Evolutionary conservation across 2,113 vertebrate genomes (phyloP), one percentile per base, ranked within the genome.

Genomic region (Sturnus vulgaris): DNA sequence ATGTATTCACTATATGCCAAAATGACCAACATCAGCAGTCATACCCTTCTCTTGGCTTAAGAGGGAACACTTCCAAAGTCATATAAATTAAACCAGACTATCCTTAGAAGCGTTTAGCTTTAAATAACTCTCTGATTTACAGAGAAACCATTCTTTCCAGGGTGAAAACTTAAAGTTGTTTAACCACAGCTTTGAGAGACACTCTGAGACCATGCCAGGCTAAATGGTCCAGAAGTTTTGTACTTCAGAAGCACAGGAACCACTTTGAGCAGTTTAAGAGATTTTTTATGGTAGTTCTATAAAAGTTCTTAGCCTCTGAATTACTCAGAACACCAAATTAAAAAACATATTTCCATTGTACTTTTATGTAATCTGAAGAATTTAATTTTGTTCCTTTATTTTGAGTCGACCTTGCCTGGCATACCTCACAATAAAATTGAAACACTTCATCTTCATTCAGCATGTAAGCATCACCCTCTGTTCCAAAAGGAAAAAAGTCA

Each of bases 131-230:
- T 35, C 49, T 83, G 59, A 56, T 50, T 81, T 69, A 47, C 11
- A 64, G 60, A 47, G 27, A 78, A 88, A 39, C 11, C 59, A 19
- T 2, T 79, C 35, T 23, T 49, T 21, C 9, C 52, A 15, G 4
- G 28, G 22, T 8, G 18, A 59, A 86, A 72, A 50, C 10, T 23
- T 83, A 11, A 6, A 59, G 8, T 47, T 73, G n/a, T 69, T 47
- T 70, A 65, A 53, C 10, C 0, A 1, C 2, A 66, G 24, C 19
- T 85, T 81, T 1, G 1, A 77, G 53, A 56, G 11, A 17, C 22
- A 15, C 5, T 30, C 21, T 68, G 44, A 60, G 11, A 59, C 27
- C 11, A 12, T 5, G 3, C 3, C 27, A 79, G 31, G 35, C 7
- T 71, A 28, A 61, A 55, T 2, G 0, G 10, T 24, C 31, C 12